Evolutionary conservation across 2,888 invertebrate species (phyloP).

Genomic region (Nymphalis c-album): DNA sequence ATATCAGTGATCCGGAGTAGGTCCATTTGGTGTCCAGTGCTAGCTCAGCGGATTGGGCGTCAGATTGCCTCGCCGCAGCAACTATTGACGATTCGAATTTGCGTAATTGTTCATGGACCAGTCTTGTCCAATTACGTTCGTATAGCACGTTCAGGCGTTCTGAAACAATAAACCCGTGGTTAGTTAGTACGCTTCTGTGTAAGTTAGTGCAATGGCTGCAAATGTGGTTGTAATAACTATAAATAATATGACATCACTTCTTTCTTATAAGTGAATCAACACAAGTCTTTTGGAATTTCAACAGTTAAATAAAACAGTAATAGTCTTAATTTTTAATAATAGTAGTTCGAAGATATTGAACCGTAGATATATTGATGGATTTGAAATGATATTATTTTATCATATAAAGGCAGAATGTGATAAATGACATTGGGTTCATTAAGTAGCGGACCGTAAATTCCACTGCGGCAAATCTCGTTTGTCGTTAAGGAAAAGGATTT

Average conservation of each 20-base stretch:
- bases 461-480: neutral
- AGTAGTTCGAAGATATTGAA: no score
- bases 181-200: neutral
- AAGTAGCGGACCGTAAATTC: no score
- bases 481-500: neutral
- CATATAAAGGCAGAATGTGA: no score
- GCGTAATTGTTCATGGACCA: conserved; percentile 88
- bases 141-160: conserved; percentile 91
- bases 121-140: conserved; percentile 90
- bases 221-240: neutral
- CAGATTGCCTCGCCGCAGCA: conserved; percentile 84
- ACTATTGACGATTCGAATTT: conserved; percentile 91
- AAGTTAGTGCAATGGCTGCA: neutral
- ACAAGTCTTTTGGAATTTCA: no score
- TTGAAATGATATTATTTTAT: no score
- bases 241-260: no score
- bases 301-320: no score
- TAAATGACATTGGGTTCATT: neutral
- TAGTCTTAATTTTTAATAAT: no score
- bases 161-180: conserved; percentile 61
- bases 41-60: conserved; percentile 61
- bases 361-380: no score
- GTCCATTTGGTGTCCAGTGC: conserved; percentile 86
- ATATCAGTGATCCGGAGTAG: conserved; percentile 91
- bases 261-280: no score